Conservation (phyloP, 2,888 invertebrate species). For the Selenia dentaria region DNA sequence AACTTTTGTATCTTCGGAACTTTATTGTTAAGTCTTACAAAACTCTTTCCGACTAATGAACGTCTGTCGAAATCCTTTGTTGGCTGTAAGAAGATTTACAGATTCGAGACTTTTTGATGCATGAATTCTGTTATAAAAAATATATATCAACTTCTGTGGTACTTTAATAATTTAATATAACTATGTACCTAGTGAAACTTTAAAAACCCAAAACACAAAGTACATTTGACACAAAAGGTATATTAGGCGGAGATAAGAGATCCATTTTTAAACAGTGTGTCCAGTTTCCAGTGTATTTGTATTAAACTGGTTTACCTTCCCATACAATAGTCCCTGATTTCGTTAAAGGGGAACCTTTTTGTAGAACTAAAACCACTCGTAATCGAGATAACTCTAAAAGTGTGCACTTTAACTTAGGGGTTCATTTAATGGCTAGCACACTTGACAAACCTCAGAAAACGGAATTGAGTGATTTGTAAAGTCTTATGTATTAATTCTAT, state of each 20-base stretch:
- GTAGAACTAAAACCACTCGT: conserved; percentile 18
- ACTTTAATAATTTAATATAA: no score
- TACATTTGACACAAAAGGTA: no score
- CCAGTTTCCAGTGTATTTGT: no score
- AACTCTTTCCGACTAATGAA: conserved; percentile 20
- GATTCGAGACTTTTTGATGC: conserved; percentile 8
- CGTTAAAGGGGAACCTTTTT: no score
- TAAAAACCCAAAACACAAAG: no score
- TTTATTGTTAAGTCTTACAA: conserved; percentile 17
- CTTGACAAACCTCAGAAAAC: background rate
- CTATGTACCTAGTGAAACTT: no score
- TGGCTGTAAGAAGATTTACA: background rate
- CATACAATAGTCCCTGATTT: conserved; percentile 3
- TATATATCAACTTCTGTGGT: no score
- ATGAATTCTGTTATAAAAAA: no score
- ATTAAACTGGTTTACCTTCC: background rate
- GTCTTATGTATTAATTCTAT: no score
- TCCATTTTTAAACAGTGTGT: no score
- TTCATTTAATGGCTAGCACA: conserved; percentile 9
- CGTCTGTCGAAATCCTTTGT: conserved; percentile 13
- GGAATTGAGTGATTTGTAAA: no score
- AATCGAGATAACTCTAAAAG: conserved; percentile 22
- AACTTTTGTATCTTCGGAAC: conserved; percentile 23
- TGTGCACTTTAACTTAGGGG: conserved; percentile 11
- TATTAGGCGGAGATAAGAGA: no score